Conservation (phyloP, 1,140 invertebrate genomes). For the Cyrtorhinus lividipennis region DNA sequence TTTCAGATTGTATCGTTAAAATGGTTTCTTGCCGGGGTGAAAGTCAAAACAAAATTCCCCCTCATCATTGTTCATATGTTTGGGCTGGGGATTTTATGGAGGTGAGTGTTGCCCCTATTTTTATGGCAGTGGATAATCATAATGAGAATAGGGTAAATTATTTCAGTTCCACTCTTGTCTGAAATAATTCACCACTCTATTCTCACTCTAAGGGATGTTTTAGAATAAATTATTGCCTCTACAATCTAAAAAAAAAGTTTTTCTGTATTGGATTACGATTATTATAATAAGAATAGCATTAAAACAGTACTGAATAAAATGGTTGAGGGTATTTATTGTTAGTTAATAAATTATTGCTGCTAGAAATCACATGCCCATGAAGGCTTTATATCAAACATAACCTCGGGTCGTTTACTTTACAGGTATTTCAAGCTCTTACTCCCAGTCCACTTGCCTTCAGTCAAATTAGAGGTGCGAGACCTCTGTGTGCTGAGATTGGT, state of each 20-base stretch:
- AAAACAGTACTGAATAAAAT: too few species aligned
- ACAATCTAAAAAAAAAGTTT: too few species aligned
- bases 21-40: neutral
- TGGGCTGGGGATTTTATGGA: neutral
- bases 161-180: neutral
- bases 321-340: too few species aligned
- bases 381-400: too few species aligned
- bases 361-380: too few species aligned
- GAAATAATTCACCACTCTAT: neutral
- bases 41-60: neutral
- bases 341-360: too few species aligned
- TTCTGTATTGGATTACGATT: too few species aligned
- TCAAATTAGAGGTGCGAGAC: constrained; percentile 63
- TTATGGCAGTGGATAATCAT: neutral
- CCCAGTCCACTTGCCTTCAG: constrained; percentile 64
- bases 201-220: too few species aligned
- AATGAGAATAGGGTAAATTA: neutral
- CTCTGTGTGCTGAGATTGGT: constrained; percentile 64
- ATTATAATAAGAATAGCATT: too few species aligned
- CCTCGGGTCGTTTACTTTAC: too few species aligned
- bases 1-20: neutral
- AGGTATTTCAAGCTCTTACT: constrained; percentile 63
- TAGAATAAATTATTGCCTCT: too few species aligned
- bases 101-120: neutral
- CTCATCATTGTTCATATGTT: neutral